Evolutionary conservation across 2,113 vertebrate species (phyloP).

Genomic region (Camelus dromedarius): DNA sequence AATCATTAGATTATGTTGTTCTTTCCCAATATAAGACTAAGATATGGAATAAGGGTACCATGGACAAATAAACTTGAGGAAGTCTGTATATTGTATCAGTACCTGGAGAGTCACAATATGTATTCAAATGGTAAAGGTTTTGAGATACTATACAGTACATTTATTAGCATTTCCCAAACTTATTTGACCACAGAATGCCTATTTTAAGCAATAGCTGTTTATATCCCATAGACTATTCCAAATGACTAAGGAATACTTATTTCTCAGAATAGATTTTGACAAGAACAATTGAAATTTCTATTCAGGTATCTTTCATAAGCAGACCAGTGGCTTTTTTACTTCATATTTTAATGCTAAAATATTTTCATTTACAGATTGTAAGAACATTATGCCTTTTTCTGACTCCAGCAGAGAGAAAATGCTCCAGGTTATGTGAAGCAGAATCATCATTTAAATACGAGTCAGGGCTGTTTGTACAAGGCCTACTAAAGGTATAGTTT

Average conservation of each 20-base stretch:
- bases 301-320: constrained; percentile 16
- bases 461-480: constrained; percentile 98
- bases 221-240: neutral
- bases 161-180: neutral
- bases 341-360: constrained; percentile 63
- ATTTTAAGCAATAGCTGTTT: constrained; percentile 7
- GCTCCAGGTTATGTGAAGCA: constrained; percentile 94
- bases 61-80: constrained; percentile 38
- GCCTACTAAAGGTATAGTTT: constrained; percentile 95
- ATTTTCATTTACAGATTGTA: constrained; percentile 92
- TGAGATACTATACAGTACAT: neutral
- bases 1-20: neutral
- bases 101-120: neutral
- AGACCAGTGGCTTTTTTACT: neutral
- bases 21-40: neutral
- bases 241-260: neutral
- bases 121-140: constrained; percentile 25
- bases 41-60: neutral
- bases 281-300: constrained; percentile 50
- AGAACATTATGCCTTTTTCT: constrained; percentile 97
- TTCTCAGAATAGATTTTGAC: neutral
- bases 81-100: neutral
- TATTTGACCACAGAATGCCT: neutral
- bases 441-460: constrained; percentile 96
- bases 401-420: constrained; percentile 94